Evolutionary conservation across 2,888 invertebrate genomes (phyloP).

Genomic region (Synanthedon myopaeformis): DNA sequence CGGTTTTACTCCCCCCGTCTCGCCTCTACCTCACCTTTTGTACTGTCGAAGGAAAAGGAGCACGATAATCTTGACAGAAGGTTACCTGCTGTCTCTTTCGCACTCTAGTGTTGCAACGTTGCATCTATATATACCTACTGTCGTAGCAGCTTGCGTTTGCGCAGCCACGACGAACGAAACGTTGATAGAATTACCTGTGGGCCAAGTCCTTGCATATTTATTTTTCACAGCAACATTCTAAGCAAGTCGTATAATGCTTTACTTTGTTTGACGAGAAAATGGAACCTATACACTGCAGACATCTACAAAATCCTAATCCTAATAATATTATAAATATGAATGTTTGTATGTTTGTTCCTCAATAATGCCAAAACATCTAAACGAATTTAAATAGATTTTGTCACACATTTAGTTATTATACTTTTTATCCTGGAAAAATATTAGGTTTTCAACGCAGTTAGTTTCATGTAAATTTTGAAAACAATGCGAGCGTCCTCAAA

Average conservation of each 20-base stretch:
- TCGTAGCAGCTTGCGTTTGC: slow-evolving; percentile 4
- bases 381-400: no score
- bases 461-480: not conserved
- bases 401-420: no score
- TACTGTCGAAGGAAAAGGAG: slow-evolving; percentile 10
- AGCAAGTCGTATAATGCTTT: no score
- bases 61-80: not conserved
- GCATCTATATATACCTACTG: slow-evolving; percentile 16
- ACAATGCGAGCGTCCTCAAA: not conserved
- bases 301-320: no score
- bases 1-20: slow-evolving; percentile 24
- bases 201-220: not conserved
- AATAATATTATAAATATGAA: no score
- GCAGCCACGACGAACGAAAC: slow-evolving; percentile 26
- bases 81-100: not conserved
- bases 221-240: no score
- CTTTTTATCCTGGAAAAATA: no score
- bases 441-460: not conserved
- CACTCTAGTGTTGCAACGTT: slow-evolving; percentile 20
- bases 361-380: no score
- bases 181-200: slow-evolving; percentile 34
- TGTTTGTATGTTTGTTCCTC: no score
- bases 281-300: no score
- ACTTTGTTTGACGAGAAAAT: no score
- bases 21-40: slow-evolving; percentile 12